A percentile compares a stretch with the other conserved stretches of the same genome.
Evolutionary conservation across 92 coral and sea anemone species (phyloP).

Genomic region (Virgularia gustaviana): DNA sequence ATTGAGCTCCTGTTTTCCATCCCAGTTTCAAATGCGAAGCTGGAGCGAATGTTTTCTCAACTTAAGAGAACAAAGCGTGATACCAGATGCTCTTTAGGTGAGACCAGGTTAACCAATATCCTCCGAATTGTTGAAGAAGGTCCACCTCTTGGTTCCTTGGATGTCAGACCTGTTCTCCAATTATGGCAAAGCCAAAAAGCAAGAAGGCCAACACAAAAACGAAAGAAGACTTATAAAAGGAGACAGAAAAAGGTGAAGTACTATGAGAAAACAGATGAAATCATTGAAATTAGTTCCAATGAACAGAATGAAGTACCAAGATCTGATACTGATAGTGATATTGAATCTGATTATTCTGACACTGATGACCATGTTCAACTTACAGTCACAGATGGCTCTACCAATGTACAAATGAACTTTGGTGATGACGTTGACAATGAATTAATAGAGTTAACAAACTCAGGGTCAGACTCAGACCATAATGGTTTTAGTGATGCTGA

Average conservation of each 20-base stretch:
- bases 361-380: too few relatives aligned
- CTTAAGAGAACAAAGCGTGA: slow-evolving; percentile 63
- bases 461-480: too few relatives aligned
- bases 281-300: too few relatives aligned
- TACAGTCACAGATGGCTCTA: too few relatives aligned
- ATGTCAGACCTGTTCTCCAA: slow-evolving; percentile 54
- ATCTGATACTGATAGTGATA: too few relatives aligned
- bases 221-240: slow-evolving; percentile 41
- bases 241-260: slow-evolving; percentile 26
- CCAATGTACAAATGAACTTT: too few relatives aligned
- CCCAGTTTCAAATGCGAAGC: slow-evolving; percentile 74
- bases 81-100: slow-evolving; percentile 56
- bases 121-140: slow-evolving; percentile 56
- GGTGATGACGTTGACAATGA: too few relatives aligned
- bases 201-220: slow-evolving; percentile 45
- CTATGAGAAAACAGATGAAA: not conserved
- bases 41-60: slow-evolving; percentile 65
- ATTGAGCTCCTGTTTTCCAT: slow-evolving; percentile 63
- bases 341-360: too few relatives aligned
- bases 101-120: slow-evolving; percentile 45
- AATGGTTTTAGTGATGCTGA: too few relatives aligned
- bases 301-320: too few relatives aligned
- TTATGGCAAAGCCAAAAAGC: slow-evolving; percentile 48
- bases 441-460: too few relatives aligned
- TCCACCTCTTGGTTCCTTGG: slow-evolving; percentile 46